These are phyloP conservation scores for Bujurquina vittata DNA, from an alignment of 2,113 vertebrate genomes.

Conservation along the genomic window DNA sequence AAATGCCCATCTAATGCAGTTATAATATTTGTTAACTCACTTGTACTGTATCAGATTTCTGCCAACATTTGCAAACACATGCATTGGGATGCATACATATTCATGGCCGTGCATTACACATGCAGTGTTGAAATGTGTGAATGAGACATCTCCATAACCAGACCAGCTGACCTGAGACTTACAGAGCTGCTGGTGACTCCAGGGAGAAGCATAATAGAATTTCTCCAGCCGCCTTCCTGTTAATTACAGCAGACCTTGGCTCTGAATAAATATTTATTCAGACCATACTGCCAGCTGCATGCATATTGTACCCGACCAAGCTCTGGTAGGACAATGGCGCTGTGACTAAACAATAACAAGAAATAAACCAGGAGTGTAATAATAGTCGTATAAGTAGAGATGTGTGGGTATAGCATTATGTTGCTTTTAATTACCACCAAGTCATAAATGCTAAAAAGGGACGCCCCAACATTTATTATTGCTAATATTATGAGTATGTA, in stretches of 20 bases:
- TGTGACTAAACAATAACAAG: slow-evolving; percentile 35
- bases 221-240: slow-evolving; percentile 67
- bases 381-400: neutral
- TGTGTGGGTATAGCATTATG: neutral
- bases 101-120: slow-evolving; percentile 17
- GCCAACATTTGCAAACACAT: slow-evolving; percentile 31
- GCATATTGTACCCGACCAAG: slow-evolving; percentile 47
- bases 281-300: slow-evolving; percentile 55
- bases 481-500: neutral
- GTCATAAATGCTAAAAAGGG: neutral
- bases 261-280: slow-evolving; percentile 78
- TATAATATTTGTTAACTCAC: slow-evolving; percentile 47
- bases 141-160: slow-evolving; percentile 56
- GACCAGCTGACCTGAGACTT: slow-evolving; percentile 70
- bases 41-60: slow-evolving; percentile 34
- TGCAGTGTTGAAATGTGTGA: slow-evolving; percentile 47
- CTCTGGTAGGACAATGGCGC: slow-evolving; percentile 38
- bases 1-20: slow-evolving; percentile 45
- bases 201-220: slow-evolving; percentile 76
- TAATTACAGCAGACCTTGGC: slow-evolving; percentile 76
- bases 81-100: slow-evolving; percentile 23
- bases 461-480: neutral
- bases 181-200: slow-evolving; percentile 56
- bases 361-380: slow-evolving; percentile 20
- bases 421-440: slow-evolving; percentile 27